Evolutionary conservation across 64 coral and sea anemone species (phyloP), one percentile per base, ranked within the genome.

Genomic region (Pachyseris speciosa): DNA sequence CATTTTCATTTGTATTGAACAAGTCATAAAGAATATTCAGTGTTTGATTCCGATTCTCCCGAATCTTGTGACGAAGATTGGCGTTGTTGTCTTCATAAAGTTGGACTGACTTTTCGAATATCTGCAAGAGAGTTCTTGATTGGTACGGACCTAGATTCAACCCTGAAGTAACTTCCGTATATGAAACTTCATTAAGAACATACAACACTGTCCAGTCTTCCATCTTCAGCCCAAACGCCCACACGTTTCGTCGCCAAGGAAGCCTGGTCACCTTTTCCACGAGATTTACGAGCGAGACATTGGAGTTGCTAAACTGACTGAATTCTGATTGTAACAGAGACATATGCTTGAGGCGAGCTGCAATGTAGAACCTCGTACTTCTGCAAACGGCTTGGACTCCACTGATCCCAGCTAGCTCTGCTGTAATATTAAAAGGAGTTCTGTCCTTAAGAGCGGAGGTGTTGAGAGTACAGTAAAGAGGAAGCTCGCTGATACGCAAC

Each of bases 231-330:
- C 64, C 75, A 25, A 91, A 81, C 9, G 77, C 50, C 41, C 77
- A 71, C 20, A 51, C 76, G 48, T 72, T 91, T 32, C 29, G 36
- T 37, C 88, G 88, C 88, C 88, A 91, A 51, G 75, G 59, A 57
- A 91, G 75, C 22, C 28, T 34, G 0, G 88, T 79, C 15, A 59
- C 43, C 19, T 19, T 30, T 57, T 91, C 88, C 17, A 72, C 66
- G 6, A 91, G 39, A 53, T 25, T 53, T 30, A 91, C 45, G 7
- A 83, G 44, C 20, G 88, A 70, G 19, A 69, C 37, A 3, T 13
- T 70, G 4, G 66, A 69, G 40, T 78, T 91, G 16, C 42, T 7
- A 57, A 91, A 49, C 0, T 22, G 4, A 36, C 16, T 68, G 32
- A 64, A 91, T 20, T 47, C 44, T 41, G 75, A 25, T 27, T 71